Evolutionary conservation across 2,113 vertebrate genomes (phyloP).

Genomic region (Pachyramphus minor): DNA sequence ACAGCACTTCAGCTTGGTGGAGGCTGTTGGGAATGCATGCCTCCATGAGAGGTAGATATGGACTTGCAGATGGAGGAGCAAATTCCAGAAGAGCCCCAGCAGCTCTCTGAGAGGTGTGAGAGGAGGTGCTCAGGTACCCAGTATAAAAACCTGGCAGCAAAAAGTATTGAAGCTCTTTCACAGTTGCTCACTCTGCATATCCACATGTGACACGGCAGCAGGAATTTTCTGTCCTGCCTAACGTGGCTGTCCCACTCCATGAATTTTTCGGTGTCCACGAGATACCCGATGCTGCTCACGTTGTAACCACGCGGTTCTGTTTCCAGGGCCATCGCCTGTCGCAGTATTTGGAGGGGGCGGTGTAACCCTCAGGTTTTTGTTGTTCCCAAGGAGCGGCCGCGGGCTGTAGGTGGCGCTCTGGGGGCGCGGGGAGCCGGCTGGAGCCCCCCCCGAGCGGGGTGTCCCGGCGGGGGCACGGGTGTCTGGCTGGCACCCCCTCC

Average conservation of each 20-base stretch:
- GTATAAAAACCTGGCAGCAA: background rate
- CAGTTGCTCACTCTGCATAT: background rate
- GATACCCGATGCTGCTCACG: accelerated
- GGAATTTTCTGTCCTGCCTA: background rate
- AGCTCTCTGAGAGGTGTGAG: background rate
- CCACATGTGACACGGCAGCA: background rate
- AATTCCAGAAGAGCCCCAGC: background rate
- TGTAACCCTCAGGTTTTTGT: accelerated
- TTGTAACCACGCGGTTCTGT: accelerated
- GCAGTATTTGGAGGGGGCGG: background rate
- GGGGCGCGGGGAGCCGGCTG: background rate
- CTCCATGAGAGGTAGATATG: background rate
- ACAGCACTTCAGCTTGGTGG: background rate
- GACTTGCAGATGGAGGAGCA: background rate
- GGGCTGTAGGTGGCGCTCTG: background rate
- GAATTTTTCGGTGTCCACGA: background rate
- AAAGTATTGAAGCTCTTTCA: background rate
- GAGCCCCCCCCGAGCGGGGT: background rate
- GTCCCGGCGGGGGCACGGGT: background rate
- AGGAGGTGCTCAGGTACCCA: background rate
- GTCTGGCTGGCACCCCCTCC: background rate
- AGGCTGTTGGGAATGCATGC: background rate
- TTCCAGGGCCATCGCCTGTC: background rate
- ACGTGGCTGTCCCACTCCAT: background rate
- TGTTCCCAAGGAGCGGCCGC: accelerated